phyloP scores from a whole-genome alignment of 2,888 invertebrate species.

The Tenthredo mesomela region DNA sequence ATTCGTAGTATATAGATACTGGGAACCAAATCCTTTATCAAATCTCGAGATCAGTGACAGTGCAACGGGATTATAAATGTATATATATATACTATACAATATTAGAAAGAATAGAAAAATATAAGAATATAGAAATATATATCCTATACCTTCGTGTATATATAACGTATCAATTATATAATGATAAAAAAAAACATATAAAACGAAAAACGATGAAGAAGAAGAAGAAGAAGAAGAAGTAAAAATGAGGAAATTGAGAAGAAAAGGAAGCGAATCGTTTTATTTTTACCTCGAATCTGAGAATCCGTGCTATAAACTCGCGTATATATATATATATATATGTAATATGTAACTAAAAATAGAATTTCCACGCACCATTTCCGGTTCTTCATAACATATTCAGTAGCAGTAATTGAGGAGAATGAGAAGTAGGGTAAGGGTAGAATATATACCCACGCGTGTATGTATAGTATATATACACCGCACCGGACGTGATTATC shows the following conservation, averaged over 20 bases:
- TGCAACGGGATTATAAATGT: neutral
- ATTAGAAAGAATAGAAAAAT: too few relatives aligned
- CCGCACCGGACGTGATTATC: conserved; percentile 25
- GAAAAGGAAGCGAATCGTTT: neutral
- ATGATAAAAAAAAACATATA: neutral
- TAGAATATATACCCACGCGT: neutral
- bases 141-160: too few relatives aligned
- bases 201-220: too few relatives aligned
- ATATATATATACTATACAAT: neutral
- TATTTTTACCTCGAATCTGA: neutral
- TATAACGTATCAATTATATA: neutral
- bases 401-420: neutral
- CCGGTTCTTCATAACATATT: neutral
- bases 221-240: neutral
- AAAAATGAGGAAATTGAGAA: too few relatives aligned
- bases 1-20: too few relatives aligned
- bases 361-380: neutral
- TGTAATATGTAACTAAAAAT: neutral
- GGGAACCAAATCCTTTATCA: conserved; percentile 4
- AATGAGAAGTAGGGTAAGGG: neutral
- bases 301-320: neutral
- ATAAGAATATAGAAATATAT: too few relatives aligned
- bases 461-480: neutral
- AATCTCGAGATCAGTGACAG: neutral
- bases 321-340: neutral